Base-by-base conservation (phyloP, 1,140 invertebrate species). In the Bombus terrestris region DNA sequence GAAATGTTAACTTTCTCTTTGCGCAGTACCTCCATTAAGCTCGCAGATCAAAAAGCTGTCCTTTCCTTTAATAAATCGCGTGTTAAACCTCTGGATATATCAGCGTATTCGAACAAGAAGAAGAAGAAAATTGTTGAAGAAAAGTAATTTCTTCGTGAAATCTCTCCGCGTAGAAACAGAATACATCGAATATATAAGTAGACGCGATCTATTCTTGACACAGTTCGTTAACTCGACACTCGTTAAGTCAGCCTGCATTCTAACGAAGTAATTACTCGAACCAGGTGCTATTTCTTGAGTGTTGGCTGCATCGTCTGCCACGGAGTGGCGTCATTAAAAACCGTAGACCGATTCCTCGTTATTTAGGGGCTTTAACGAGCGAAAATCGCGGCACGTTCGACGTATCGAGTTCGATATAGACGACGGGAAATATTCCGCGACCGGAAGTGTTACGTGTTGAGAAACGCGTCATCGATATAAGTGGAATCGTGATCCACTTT, bases 191-290 rank as follows among this genome's bases (percentile, higher is more conserved):
- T 68, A 66, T n/a, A 22, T 76, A 66, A 83, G 68, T 76, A 75
- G 41, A 59, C 35, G 41, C 59, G 62, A 69, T 80, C 78, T 69
- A 69, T 77, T 78, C 43, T 32, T 39, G 43, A 66, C 43, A 77
- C 74, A 41, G 74, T 83, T 83, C 81, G 81, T 83, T 83, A 77
- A 53, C 62, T 28, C 43, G 53, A 32, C 35, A 68, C 64, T 83
- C 81, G n/a, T 83, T 78, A 78, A 83, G 62, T 83, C 62, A 18
- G 4, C 59, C 32, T 37, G 81, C 39, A 43, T 41, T 83, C 81
- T 83, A 83, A 83, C 81, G 81, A 83, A 77, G 82, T 57, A 84
- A 84, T 84, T 84, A 84, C 66, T 68, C 73, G 43, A 43, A 76
- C 73, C 59, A 25, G n/a, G 22, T 22, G 47, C 37, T 83, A 77